Evolutionary conservation across 2,113 vertebrate species (phyloP), one percentile per base, ranked within the genome.

Genomic region (Limnothrissa miodon): DNA sequence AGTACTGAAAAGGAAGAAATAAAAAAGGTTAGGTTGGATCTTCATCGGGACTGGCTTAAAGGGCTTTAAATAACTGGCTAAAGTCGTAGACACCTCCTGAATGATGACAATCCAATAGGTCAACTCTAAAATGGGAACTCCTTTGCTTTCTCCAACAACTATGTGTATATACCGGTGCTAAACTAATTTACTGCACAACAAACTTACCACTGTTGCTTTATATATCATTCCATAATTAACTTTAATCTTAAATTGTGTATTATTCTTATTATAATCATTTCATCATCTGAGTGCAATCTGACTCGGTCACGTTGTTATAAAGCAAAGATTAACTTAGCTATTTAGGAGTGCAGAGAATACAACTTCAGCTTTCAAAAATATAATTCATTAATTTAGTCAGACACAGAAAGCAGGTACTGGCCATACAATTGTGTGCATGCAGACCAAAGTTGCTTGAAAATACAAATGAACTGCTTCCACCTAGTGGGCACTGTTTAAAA

Each of bases 1-100:
- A 74, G 29, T 36, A 74, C 66, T 36, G 33, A 8, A 36, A 36
- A 33, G 33, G 11, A 33, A 29, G n/a, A n/a, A n/a, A n/a, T 1
- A 33, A 36, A 5, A 74, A 36, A 74, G 29, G 66, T 74, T 56
- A 56, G 51, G 66, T 74, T 66, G 29, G 59, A 25, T 66, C 10
- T 74, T 74, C 11, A 36, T 74, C 11, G 17, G 4, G 66, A 13
- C 29, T 29, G 66, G 36, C 66, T 74, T 74, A 74, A 74, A 74
- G 13, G 66, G 66, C 66, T 74, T 74, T 74, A 74, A 33, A 13
- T 39, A 74, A 74, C 25, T 13, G 33, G 66, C 66, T 74, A 39
- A 62, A 15, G 66, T 74, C 66, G 36, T 74, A 13, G 66, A 74
- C 66, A 74, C 66, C 62, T 29, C 62, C 66, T 36, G 33, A 74